Evolutionary conservation across 2,888 invertebrate species (phyloP).

Genomic region (Drosophila subsilvestris): DNA sequence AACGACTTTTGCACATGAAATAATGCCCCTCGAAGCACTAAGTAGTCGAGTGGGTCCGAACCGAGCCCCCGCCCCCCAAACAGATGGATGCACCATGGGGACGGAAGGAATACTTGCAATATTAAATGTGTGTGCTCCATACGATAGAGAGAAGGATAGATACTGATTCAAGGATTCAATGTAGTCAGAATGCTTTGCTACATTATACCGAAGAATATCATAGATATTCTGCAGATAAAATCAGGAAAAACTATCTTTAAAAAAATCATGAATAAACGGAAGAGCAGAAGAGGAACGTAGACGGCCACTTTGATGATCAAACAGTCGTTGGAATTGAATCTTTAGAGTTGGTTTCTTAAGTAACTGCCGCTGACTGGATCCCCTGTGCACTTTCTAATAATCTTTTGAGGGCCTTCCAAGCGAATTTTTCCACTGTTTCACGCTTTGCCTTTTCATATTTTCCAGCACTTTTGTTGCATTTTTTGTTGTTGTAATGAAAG

Average conservation of each 20-base stretch:
- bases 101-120: background rate
- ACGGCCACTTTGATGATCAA: no score
- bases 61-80: conserved; percentile 29
- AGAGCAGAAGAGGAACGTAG: no score
- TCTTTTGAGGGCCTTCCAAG: background rate
- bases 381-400: background rate
- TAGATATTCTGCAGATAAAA: background rate
- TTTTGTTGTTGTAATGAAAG: conserved; percentile 69
- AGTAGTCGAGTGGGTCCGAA: conserved; percentile 60
- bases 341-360: no score
- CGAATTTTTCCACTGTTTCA: conserved; percentile 31
- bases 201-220: no score
- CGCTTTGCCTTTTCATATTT: background rate
- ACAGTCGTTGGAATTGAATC: no score
- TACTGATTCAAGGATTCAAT: no score
- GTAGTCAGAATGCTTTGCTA: no score
- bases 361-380: no score
- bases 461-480: background rate
- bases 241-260: no score
- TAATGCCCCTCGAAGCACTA: conserved; percentile 76
- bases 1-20: conserved; percentile 80
- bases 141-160: no score
- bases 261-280: no score
- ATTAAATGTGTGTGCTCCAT: background rate
- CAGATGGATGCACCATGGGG: conserved; percentile 57